Percentiles rank a stretch among this genome's conserved stretches.
Conservation (phyloP, 2,113 vertebrate genomes). For the Brevimyrus niger region DNA sequence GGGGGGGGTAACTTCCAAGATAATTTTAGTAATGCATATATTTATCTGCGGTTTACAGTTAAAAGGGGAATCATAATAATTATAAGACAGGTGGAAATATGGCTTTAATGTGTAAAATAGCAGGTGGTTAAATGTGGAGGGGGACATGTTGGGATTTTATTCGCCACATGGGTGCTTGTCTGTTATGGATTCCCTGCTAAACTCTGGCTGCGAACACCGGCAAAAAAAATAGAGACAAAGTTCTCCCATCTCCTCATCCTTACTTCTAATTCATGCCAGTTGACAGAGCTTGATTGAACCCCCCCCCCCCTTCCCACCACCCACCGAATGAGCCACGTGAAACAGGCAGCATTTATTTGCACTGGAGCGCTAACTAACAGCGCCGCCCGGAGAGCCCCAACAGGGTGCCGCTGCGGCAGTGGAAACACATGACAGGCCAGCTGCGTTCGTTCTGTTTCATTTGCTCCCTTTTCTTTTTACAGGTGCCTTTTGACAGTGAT, state of each 20-base stretch:
- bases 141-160: not conserved
- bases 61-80: not conserved
- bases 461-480: conserved; percentile 37
- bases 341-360: conserved; percentile 35
- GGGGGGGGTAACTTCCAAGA: not conserved
- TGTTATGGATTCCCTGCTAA: conserved; percentile 20
- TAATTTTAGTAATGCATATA: not conserved
- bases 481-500: conserved; percentile 44
- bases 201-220: conserved; percentile 24
- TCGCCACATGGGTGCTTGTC: not conserved
- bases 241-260: conserved; percentile 34
- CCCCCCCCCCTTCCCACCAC: not conserved
- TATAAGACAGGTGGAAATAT: not conserved
- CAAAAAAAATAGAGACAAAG: conserved; percentile 32
- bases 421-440: conserved; percentile 59
- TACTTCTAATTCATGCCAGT: conserved; percentile 43
- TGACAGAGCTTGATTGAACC: conserved; percentile 29
- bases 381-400: conserved; percentile 35
- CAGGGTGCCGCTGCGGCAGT: conserved; percentile 34
- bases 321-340: not conserved
- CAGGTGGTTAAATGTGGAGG: not conserved
- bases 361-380: conserved; percentile 43
- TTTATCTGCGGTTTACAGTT: not conserved
- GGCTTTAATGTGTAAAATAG: not conserved
- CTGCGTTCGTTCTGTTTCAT: conserved; percentile 32